Evolutionary conservation across 2,113 vertebrate genomes (phyloP).

Genomic region (Bubo scandiacus): DNA sequence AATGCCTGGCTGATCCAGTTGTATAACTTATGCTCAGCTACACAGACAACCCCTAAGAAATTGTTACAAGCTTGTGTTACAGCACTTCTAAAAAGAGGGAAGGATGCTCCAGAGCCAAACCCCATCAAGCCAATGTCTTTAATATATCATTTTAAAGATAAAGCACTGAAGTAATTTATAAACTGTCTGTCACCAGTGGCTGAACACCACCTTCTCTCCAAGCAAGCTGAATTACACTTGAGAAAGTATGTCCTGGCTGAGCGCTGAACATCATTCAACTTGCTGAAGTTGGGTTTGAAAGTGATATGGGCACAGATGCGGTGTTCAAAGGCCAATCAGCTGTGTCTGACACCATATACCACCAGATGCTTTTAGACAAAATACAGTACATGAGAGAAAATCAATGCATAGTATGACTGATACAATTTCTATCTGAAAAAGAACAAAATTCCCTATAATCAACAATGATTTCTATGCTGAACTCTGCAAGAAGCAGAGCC

Average conservation of each 20-base stretch:
- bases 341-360: constrained; percentile 52
- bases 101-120: constrained; percentile 48
- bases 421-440: constrained; percentile 5
- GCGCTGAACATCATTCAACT: constrained; percentile 39
- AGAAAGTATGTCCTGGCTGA: constrained; percentile 62
- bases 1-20: constrained; percentile 44
- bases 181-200: constrained; percentile 63
- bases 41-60: constrained; percentile 12
- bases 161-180: constrained; percentile 59
- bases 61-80: constrained; percentile 33
- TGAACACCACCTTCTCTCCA: constrained; percentile 49
- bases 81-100: constrained; percentile 40
- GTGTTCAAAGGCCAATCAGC: constrained; percentile 65
- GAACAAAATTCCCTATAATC: not conserved
- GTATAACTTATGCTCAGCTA: constrained; percentile 37
- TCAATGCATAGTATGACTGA: not conserved
- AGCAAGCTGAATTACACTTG: constrained; percentile 48
- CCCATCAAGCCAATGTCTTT: constrained; percentile 25
- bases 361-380: constrained; percentile 54
- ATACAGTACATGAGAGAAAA: constrained; percentile 33
- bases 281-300: constrained; percentile 43
- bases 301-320: constrained; percentile 52
- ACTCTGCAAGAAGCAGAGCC: not conserved
- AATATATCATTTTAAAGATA: constrained; percentile 54
- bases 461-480: not conserved